A percentile compares a stretch with the other conserved stretches of the same genome.
These are phyloP conservation scores for Nasonia oneida DNA, from an alignment of 2,888 invertebrate genomes.

Conservation along the genomic window DNA sequence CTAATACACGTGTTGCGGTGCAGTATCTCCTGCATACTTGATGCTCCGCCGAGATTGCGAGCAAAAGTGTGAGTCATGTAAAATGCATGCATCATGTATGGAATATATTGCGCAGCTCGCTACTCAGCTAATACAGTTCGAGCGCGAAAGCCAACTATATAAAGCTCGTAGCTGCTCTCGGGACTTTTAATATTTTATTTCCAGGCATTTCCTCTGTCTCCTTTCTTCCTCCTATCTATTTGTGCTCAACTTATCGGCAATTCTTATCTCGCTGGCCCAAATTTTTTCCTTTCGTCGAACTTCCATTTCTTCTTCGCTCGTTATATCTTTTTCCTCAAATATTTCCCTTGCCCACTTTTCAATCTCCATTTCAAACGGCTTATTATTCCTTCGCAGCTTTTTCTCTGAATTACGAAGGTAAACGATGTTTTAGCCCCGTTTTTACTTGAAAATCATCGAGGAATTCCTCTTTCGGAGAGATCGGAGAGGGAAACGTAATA, in stretches of 20 bases:
- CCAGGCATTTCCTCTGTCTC: background rate
- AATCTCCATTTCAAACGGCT: background rate
- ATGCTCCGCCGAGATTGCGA: background rate
- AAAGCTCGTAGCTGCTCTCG: background rate
- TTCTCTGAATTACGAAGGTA: background rate
- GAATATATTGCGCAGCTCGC: background rate
- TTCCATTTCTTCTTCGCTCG: background rate
- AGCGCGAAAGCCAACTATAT: background rate
- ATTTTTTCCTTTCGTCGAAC: background rate
- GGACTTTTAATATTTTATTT: background rate
- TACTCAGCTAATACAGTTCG: background rate
- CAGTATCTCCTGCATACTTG: background rate
- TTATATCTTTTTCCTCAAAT: background rate
- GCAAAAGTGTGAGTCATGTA: slow-evolving; percentile 23
- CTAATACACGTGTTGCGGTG: too few species aligned
- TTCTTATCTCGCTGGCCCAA: background rate
- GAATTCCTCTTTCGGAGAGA: too few species aligned
- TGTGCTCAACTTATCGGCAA: background rate
- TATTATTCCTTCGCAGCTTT: background rate
- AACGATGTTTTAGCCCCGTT: background rate
- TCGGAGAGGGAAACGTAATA: background rate
- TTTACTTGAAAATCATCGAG: too few species aligned
- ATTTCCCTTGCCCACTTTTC: background rate
- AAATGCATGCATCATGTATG: slow-evolving; percentile 29
- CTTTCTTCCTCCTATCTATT: too few species aligned